phyloP scores from a whole-genome alignment of 2,888 invertebrate species.

The Mesoligia furuncula region DNA sequence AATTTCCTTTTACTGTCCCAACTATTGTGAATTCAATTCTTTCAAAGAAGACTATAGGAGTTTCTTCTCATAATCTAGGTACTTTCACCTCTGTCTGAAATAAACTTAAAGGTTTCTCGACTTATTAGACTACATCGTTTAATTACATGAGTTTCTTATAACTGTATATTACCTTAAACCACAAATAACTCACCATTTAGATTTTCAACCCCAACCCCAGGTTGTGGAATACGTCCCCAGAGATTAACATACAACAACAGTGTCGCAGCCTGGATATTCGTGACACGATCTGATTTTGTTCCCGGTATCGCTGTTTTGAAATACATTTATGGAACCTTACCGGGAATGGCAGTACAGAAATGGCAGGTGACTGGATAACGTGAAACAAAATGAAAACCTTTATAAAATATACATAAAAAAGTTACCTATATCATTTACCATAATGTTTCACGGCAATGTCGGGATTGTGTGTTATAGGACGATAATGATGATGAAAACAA shows the following conservation, averaged over 20 bases:
- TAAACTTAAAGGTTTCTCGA: neutral
- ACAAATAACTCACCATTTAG: constrained; percentile 9
- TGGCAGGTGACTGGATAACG: constrained; percentile 19
- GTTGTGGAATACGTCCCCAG: constrained; percentile 56
- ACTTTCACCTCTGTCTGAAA: neutral
- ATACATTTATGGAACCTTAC: constrained; percentile 42
- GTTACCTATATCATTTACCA: neutral
- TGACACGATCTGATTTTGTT: constrained; percentile 64
- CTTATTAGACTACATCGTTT: neutral
- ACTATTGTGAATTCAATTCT: constrained; percentile 14
- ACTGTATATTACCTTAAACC: neutral
- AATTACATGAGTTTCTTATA: neutral
- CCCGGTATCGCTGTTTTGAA: constrained; percentile 53
- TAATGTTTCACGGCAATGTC: neutral
- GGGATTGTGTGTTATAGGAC: neutral
- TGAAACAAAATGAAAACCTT: neutral
- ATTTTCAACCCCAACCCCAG: neutral
- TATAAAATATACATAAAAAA: neutral
- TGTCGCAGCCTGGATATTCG: constrained; percentile 49
- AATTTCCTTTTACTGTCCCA: constrained; percentile 12
- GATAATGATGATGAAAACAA: neutral
- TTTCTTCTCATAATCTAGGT: neutral
- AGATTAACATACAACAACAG: constrained; percentile 65
- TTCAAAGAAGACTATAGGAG: neutral
- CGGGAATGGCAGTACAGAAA: neutral